A percentile compares a stretch with the other conserved stretches of the same genome.
Evolutionary conservation across 2,797 vertebrate species (phyloP).

Genomic region (Microchirus variegatus): DNA sequence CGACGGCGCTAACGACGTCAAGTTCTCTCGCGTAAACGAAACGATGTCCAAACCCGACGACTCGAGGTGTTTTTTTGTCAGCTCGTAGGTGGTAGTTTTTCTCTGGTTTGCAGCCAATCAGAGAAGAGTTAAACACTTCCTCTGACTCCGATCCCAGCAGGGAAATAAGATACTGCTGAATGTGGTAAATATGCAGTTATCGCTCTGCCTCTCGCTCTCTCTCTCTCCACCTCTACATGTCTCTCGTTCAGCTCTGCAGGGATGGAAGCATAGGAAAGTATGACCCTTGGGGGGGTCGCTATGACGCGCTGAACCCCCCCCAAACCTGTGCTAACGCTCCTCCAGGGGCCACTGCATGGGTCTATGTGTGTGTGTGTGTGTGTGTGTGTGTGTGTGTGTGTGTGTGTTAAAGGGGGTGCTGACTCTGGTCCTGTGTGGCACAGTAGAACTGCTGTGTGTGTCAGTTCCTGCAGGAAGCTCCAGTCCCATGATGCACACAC

Average conservation of each 20-base stretch:
- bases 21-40: too few species aligned
- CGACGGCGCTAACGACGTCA: too few species aligned
- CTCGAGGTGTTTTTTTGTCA: constrained; percentile 57
- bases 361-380: constrained; percentile 28
- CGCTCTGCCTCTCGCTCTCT: constrained; percentile 45
- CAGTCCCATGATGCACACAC: constrained; percentile 69
- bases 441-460: constrained; percentile 82
- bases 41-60: constrained; percentile 11
- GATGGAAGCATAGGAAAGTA: constrained; percentile 74
- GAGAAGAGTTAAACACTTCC: constrained; percentile 67
- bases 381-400: constrained; percentile 31
- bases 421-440: constrained; percentile 85
- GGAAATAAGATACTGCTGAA: constrained; percentile 77
- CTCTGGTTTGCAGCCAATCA: constrained; percentile 65
- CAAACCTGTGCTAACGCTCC: constrained; percentile 71
- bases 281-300: constrained; percentile 65
- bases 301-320: constrained; percentile 65
- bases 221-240: constrained; percentile 33
- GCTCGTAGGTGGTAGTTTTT: constrained; percentile 45
- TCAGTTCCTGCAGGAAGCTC: constrained; percentile 82
- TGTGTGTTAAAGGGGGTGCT: constrained; percentile 72
- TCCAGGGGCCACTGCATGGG: constrained; percentile 57
- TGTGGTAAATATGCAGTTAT: constrained; percentile 71
- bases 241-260: constrained; percentile 65
- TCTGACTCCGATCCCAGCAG: constrained; percentile 66